Conservation (phyloP, 64 coral and sea anemone genomes). For the Porites australiensis region DNA sequence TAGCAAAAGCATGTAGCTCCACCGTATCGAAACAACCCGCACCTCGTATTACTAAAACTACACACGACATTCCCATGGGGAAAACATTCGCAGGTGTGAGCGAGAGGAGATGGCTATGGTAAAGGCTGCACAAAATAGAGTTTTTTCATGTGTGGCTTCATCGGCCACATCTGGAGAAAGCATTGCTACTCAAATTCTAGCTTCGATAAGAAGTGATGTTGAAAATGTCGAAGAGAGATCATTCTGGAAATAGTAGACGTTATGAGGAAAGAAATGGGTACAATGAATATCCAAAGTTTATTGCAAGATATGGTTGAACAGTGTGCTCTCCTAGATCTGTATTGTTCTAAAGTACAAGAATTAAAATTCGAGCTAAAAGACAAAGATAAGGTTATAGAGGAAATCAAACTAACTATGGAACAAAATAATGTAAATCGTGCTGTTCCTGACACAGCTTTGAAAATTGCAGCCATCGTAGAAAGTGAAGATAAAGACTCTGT, state of each 20-base stretch:
- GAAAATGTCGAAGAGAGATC: constrained; percentile 10
- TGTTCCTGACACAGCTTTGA: constrained; percentile 55
- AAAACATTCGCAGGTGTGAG: constrained; percentile 34
- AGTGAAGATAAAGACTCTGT: constrained; percentile 5
- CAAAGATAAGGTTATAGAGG: not conserved
- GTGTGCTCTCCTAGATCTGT: constrained; percentile 5
- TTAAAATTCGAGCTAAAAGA: constrained; percentile 6
- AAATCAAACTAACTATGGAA: constrained; percentile 10
- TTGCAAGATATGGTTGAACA: constrained; percentile 7
- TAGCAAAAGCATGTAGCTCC: constrained; percentile 28
- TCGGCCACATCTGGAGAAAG: not conserved
- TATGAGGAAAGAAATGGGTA: constrained; percentile 14
- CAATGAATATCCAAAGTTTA: constrained; percentile 27
- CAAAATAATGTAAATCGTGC: constrained; percentile 33
- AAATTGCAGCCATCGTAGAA: constrained; percentile 48
- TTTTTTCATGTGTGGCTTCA: constrained; percentile 13
- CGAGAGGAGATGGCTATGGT: constrained; percentile 20
- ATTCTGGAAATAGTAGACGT: constrained; percentile 17
- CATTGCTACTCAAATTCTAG: constrained; percentile 24
- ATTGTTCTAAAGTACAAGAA: constrained; percentile 11
- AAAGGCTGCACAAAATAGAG: constrained; percentile 16
- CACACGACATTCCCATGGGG: not conserved
- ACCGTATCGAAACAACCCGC: constrained; percentile 5
- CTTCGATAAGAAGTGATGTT: constrained; percentile 10
- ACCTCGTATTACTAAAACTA: constrained; percentile 6